Evolutionary conservation across 1,140 invertebrate species (phyloP), one percentile per base, ranked within the genome.

Genomic region (Formica selysi): DNA sequence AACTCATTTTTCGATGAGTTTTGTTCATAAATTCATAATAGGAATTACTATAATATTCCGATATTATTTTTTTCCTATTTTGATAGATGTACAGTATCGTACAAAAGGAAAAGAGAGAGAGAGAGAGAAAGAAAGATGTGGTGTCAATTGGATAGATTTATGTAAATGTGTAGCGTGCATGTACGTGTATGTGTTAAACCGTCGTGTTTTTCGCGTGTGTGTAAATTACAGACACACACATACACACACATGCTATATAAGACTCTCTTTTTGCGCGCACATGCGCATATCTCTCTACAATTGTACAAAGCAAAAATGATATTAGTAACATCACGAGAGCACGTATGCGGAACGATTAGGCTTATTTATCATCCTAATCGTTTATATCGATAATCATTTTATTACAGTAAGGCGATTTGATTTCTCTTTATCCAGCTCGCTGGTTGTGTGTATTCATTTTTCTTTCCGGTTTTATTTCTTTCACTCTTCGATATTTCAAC

Each of bases 271-370:
- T 57, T 36, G 65, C 62, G 41, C 54, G 57, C 83, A 81, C 86
- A 78, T 68, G 80, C 86, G 90, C 83, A 87, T 61, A 61, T 76
- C 44, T 87, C 76, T 91, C 88, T 93, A 92, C 81, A 88, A 87
- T 89, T 91, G 87, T 92, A 92, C 90, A 91, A 93, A 93, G 92
- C 93, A 87, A 74, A 78, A 91, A 91, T 86, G 88, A 93, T 91
- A 93, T 92, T 91, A 91, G 90, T 90, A 91, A 92, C 90, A 91
- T 88, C 87, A 90, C 87, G 90, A 92, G 87, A 86, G 64, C 81
- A 89, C 74, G 44, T 48, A 16, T 48, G 84, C 64, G 61, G 62
- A 64, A 74, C 73, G 32, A 64, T 68, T 80, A 80, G 64, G 64
- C 29, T 79, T 54, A 79, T 68, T 44, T 44, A 70, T 80, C 32